phyloP scores from a whole-genome alignment of 2,797 vertebrate species.

The Alcedo atthis region DNA sequence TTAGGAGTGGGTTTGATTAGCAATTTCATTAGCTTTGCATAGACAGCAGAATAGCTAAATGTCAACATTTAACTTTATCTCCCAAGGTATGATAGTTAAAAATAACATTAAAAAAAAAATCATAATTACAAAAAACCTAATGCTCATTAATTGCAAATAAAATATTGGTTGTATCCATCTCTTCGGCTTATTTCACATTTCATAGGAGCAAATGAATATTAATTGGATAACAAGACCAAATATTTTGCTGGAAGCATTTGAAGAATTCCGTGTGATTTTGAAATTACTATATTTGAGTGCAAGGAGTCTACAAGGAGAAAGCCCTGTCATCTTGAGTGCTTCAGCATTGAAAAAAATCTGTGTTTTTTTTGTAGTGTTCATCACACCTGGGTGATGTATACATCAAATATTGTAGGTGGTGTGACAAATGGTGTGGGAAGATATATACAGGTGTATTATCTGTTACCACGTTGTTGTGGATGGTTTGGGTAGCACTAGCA shows the following conservation, averaged over 20 bases:
- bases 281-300: neutral
- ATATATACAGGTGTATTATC: neutral
- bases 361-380: neutral
- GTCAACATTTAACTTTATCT: slow-evolving; percentile 39
- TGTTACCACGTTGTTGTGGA: neutral
- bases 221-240: neutral
- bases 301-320: neutral
- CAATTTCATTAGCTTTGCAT: slow-evolving; percentile 11
- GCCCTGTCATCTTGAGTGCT: neutral
- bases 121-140: neutral
- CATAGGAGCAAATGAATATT: neutral
- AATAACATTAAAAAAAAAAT: neutral
- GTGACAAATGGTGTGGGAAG: neutral
- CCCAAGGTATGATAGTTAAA: neutral
- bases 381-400: neutral
- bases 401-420: neutral
- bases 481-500: neutral
- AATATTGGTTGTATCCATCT: neutral
- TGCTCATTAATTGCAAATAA: slow-evolving; percentile 2
- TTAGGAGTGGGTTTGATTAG: slow-evolving; percentile 41
- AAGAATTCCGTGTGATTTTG: neutral
- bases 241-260: neutral
- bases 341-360: neutral
- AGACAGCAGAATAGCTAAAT: slow-evolving; percentile 25
- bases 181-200: neutral